Evolutionary conservation across 2,888 invertebrate genomes (phyloP).

Genomic region (Xanthostigma xanthostigma): DNA sequence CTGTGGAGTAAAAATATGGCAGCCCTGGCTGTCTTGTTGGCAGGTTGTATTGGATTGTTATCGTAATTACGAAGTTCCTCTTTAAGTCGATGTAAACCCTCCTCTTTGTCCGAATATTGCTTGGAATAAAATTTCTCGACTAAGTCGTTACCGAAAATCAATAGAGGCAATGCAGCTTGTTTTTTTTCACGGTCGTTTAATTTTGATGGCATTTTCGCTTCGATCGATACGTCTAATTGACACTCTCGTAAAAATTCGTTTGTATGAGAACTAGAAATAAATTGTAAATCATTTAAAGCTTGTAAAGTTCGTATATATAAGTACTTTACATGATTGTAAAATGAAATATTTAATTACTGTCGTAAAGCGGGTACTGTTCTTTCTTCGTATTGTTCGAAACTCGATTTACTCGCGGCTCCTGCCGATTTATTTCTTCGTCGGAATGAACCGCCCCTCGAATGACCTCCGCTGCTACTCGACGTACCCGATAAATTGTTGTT

Average conservation of each 20-base stretch:
- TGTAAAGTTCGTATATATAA: too few species aligned
- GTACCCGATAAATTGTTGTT: slow-evolving; percentile 14
- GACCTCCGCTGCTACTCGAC: slow-evolving; percentile 18
- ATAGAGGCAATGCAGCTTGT: slow-evolving; percentile 77
- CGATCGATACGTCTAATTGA: slow-evolving; percentile 41
- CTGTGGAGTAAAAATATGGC: slow-evolving; percentile 66
- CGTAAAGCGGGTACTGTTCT: slow-evolving; percentile 68
- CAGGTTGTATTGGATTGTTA: slow-evolving; percentile 28
- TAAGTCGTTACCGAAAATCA: slow-evolving; percentile 79
- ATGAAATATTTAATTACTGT: slow-evolving; percentile 44
- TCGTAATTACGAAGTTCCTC: slow-evolving; percentile 29
- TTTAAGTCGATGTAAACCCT: slow-evolving; percentile 58
- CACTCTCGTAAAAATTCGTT: slow-evolving; percentile 66
- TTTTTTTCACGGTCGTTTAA: slow-evolving; percentile 69
- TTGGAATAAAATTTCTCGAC: slow-evolving; percentile 86
- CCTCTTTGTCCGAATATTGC: slow-evolving; percentile 79
- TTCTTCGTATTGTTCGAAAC: slow-evolving; percentile 80
- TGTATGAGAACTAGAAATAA: slow-evolving; percentile 53
- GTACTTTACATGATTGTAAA: too few species aligned
- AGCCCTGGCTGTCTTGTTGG: slow-evolving; percentile 71
- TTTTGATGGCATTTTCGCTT: slow-evolving; percentile 36
- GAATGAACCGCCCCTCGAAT: slow-evolving; percentile 35
- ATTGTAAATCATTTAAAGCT: neutral
- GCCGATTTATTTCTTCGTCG: slow-evolving; percentile 50
- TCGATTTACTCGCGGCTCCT: slow-evolving; percentile 39